Base-by-base conservation (phyloP, 2,797 vertebrate genomes). In the Pangasius mekongensis region DNA sequence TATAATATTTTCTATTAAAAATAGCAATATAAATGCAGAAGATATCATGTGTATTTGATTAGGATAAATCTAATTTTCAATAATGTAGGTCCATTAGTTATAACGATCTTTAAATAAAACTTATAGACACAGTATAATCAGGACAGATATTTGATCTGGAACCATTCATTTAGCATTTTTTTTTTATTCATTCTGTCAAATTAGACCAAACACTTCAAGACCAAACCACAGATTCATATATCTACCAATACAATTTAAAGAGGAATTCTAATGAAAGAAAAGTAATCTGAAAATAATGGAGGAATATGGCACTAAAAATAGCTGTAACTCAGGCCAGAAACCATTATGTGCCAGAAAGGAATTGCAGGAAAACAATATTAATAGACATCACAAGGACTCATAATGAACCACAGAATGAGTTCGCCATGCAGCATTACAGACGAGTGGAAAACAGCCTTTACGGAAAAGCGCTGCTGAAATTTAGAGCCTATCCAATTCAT, bases 401-500 rank as follows among this genome's bases (percentile, higher is more conserved):
- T 91, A 91, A 92, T 91, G 89, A 93, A 91, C 85, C 88, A 84
- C 92, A 89, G 83, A 86, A 90, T 67, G 82, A 81, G 71, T 89
- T 89, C 80, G 60, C 90, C 89, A 90, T 87, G 60, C 60, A 54
- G 82, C 56, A 86, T 89, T 90, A 87, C 47, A 60, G 85, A 73
- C 56, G 66, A 88, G 73, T 60, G 85, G 86, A 89, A 92, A 87
- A 84, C 18, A 4, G 66, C 49, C 54, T 64, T 83, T 64, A 80
- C 27, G 52, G 84, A 84, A 81, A 88, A 84, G 77, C 33, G 54
- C 43, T 7, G 39, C 43, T 66, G 62, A 87, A 87, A 92, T 87
- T 84, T 62, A 80, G 13, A 87, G 90, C 87, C 78, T 13, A 83
- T 84, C 36, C 76, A 62, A 84, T 87, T 58, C 20, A 4, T 81